These are phyloP conservation scores for Elysia chlorotica DNA, from an alignment of 1,140 invertebrate genomes.

Conservation along the genomic window DNA sequence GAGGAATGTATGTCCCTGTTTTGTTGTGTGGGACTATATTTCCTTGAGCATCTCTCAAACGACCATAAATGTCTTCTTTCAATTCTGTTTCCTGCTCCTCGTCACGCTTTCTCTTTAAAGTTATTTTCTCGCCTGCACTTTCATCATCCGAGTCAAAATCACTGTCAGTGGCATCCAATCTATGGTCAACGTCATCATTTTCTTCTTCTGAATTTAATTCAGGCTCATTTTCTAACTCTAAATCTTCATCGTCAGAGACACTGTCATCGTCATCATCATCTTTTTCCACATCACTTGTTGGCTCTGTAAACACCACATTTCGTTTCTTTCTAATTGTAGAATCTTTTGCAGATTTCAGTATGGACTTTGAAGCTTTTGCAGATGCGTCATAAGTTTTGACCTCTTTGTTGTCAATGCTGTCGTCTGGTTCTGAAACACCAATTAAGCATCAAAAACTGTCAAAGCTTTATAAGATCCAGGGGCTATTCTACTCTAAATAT, in stretches of 20 bases:
- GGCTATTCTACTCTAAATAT: no score
- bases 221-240: no score
- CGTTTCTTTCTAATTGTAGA: conserved; percentile 1
- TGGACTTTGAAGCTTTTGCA: conserved; percentile 10
- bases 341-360: conserved; percentile 7
- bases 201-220: neutral
- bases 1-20: conserved; percentile 77
- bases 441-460: neutral
- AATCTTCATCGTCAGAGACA: no score
- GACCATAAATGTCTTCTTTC: conserved; percentile 91
- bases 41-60: conserved; percentile 79
- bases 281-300: conserved; percentile 12
- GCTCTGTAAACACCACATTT: conserved; percentile 30
- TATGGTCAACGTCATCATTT: conserved; percentile 21
- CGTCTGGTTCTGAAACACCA: neutral
- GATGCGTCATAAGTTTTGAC: no score
- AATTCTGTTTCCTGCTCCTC: conserved; percentile 42
- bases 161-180: conserved; percentile 11
- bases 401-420: no score
- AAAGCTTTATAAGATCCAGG: no score
- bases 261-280: no score
- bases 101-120: conserved; percentile 24
- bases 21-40: conserved; percentile 70
- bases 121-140: conserved; percentile 13
- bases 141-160: neutral